Conservation (phyloP, 2,888 invertebrate genomes). For the Stratiomys singularior region DNA sequence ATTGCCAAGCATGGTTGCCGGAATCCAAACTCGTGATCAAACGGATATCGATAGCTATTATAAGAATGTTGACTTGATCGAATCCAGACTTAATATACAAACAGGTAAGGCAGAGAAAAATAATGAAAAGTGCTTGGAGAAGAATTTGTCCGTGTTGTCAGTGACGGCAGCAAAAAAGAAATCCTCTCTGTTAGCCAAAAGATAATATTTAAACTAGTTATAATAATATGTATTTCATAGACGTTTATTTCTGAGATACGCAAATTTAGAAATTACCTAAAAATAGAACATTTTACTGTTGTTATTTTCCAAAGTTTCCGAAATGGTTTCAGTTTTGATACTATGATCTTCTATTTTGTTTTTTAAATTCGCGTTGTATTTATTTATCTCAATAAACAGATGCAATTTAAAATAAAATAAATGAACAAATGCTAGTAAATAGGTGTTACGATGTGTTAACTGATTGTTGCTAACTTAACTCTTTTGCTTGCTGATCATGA, state of each 20-base stretch:
- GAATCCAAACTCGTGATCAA: slow-evolving; percentile 49
- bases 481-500: no score
- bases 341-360: no score
- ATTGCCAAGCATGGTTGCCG: slow-evolving; percentile 61
- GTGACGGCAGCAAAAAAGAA: slow-evolving; percentile 24
- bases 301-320: not conserved
- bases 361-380: not conserved
- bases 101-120: slow-evolving; percentile 18
- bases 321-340: not conserved
- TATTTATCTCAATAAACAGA: not conserved
- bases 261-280: not conserved
- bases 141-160: not conserved
- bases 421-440: no score
- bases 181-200: slow-evolving; percentile 30
- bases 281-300: not conserved
- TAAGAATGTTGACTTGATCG: slow-evolving; percentile 47
- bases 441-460: no score
- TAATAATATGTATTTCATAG: no score
- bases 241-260: not conserved
- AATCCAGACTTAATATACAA: not conserved
- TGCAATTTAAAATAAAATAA: not conserved
- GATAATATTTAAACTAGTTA: slow-evolving; percentile 10
- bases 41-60: slow-evolving; percentile 52
- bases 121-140: not conserved
- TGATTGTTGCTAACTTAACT: no score